Conservation (phyloP, 1,140 invertebrate species). For the Patella vulgata region DNA sequence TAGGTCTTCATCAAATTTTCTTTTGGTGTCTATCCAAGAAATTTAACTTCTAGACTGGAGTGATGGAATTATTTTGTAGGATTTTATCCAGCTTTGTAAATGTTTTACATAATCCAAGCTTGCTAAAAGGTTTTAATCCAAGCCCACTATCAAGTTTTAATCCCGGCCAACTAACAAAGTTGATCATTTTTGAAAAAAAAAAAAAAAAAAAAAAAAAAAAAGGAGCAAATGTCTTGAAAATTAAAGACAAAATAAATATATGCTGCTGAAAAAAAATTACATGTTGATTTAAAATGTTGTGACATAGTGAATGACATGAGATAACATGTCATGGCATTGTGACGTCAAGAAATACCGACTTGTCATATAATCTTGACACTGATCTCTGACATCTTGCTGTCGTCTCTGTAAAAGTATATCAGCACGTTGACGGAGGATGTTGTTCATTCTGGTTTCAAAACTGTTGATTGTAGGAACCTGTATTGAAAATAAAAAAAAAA, state of each 20-base stretch:
- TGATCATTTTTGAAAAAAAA: background rate
- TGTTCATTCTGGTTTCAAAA: constrained; percentile 81
- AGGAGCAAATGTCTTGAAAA: background rate
- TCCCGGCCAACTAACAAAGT: too few relatives aligned
- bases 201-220: background rate
- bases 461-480: constrained; percentile 81
- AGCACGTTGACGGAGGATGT: constrained; percentile 77
- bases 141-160: too few relatives aligned
- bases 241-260: constrained; percentile 3
- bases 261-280: too few relatives aligned
- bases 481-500: constrained; percentile 26
- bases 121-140: too few relatives aligned
- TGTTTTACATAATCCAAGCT: too few relatives aligned
- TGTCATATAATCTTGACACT: constrained; percentile 86
- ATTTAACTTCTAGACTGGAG: too few relatives aligned
- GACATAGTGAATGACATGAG: background rate
- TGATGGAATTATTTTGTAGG: too few relatives aligned
- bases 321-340: constrained; percentile 9
- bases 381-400: constrained; percentile 90
- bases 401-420: constrained; percentile 81
- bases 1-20: too few relatives aligned
- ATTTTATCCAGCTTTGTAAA: too few relatives aligned
- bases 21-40: too few relatives aligned
- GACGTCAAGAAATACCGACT: constrained; percentile 55
- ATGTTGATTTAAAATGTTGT: too few relatives aligned